phyloP scores from a whole-genome alignment of 2,888 invertebrate genomes.

The Pterostichus madidus region DNA sequence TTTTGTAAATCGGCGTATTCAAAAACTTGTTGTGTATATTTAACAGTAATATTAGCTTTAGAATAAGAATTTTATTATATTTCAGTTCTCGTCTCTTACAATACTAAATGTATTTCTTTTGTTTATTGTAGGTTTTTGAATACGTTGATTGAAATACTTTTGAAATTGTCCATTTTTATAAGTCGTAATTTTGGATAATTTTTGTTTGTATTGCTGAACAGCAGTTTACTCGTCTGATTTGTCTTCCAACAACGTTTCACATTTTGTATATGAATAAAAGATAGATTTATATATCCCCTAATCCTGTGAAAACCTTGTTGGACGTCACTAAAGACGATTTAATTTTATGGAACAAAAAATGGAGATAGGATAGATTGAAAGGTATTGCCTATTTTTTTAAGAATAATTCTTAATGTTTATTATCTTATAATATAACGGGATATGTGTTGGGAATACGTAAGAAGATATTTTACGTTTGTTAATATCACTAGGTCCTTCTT shows the following conservation, averaged over 20 bases:
- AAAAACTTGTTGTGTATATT: constrained; percentile 39
- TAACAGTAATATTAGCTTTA: constrained; percentile 35
- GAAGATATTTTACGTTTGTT: constrained; percentile 45
- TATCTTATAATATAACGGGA: constrained; percentile 61
- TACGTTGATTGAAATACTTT: constrained; percentile 48
- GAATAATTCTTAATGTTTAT: constrained; percentile 60
- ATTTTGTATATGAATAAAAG: constrained; percentile 12
- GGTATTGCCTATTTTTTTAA: constrained; percentile 54
- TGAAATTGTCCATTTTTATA: constrained; percentile 53
- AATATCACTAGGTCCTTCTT: constrained; percentile 47
- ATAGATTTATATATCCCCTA: constrained; percentile 37
- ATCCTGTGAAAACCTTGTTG: constrained; percentile 4
- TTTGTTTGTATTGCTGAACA: constrained; percentile 42
- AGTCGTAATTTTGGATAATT: constrained; percentile 48
- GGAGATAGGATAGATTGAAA: constrained; percentile 37
- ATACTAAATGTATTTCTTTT: background rate
- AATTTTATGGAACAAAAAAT: constrained; percentile 19
- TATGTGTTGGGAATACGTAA: constrained; percentile 62
- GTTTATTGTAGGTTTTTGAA: constrained; percentile 41
- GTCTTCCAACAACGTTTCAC: constrained; percentile 8
- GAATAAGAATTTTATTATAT: constrained; percentile 43
- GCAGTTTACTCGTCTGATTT: background rate
- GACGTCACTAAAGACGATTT: background rate
- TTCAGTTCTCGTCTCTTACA: constrained; percentile 32
- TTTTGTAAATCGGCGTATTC: constrained; percentile 41